Evolutionary conservation across 2,888 invertebrate species (phyloP).

Genomic region (Nasonovia ribisnigri): DNA sequence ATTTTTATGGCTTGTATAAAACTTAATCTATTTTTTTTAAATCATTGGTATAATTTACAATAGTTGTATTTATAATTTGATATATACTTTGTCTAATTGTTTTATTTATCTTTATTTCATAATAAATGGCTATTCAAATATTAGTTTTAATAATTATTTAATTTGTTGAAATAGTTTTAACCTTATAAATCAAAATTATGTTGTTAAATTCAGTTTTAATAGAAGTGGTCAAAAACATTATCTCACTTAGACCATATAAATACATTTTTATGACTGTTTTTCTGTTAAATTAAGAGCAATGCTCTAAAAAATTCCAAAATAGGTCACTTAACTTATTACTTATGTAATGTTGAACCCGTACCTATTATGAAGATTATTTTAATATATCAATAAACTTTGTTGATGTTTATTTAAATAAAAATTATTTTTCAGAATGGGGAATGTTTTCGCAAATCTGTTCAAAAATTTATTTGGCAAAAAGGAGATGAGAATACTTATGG

Average conservation of each 20-base stretch:
- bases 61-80: background rate
- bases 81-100: background rate
- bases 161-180: background rate
- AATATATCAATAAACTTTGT: background rate
- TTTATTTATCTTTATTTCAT: background rate
- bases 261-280: background rate
- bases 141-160: background rate
- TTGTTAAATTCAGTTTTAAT: background rate
- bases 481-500: slow-evolving; percentile 99
- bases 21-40: background rate
- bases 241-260: background rate
- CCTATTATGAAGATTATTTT: too few relatives aligned
- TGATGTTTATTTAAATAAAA: background rate
- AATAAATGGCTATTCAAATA: background rate
- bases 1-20: background rate
- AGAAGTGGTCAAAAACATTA: background rate
- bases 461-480: slow-evolving; percentile 99
- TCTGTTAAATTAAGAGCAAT: background rate
- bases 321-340: background rate
- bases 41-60: background rate
- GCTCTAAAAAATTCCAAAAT: background rate
- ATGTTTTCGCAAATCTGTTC: slow-evolving; percentile 96
- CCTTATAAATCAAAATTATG: background rate
- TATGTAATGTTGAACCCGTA: too few relatives aligned
- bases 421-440: slow-evolving; percentile 85